phyloP scores from a whole-genome alignment of 2,797 vertebrate genomes.

The Mormyrops attenuatus region DNA sequence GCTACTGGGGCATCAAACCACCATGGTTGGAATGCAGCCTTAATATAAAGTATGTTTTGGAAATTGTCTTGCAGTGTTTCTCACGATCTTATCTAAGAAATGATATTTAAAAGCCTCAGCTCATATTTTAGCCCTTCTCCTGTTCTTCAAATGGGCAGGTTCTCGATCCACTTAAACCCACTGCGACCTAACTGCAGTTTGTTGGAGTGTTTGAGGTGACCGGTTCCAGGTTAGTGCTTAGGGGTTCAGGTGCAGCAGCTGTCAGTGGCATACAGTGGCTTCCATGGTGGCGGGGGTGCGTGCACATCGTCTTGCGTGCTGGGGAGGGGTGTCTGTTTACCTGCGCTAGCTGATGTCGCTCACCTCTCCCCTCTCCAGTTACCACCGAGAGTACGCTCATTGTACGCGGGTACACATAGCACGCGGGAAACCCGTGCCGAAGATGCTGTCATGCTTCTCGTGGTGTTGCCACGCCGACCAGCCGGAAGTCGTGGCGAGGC shows the following conservation, averaged over 20 bases:
- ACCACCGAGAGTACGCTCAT: background rate
- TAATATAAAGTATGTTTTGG: background rate
- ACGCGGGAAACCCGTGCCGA: background rate
- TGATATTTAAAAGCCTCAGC: background rate
- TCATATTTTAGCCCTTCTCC: background rate
- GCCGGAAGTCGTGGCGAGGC: constrained; percentile 24
- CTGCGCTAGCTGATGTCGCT: constrained; percentile 29
- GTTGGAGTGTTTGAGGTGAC: background rate
- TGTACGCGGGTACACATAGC: background rate
- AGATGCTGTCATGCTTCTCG: background rate
- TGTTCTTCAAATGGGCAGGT: background rate
- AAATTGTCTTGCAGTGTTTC: background rate
- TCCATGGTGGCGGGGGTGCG: background rate
- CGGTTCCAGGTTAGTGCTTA: background rate
- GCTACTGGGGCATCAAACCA: background rate
- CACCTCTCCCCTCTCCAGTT: constrained; percentile 32
- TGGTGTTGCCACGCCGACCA: background rate
- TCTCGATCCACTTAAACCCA: background rate
- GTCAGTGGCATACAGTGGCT: background rate
- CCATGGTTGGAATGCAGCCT: background rate
- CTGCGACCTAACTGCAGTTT: background rate
- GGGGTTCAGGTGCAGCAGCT: background rate
- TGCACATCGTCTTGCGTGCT: background rate
- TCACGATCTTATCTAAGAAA: background rate
- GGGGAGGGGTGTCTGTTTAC: constrained; percentile 34